Conservation (phyloP, 2,113 vertebrate genomes). For the Cyanoderma ruficeps region DNA sequence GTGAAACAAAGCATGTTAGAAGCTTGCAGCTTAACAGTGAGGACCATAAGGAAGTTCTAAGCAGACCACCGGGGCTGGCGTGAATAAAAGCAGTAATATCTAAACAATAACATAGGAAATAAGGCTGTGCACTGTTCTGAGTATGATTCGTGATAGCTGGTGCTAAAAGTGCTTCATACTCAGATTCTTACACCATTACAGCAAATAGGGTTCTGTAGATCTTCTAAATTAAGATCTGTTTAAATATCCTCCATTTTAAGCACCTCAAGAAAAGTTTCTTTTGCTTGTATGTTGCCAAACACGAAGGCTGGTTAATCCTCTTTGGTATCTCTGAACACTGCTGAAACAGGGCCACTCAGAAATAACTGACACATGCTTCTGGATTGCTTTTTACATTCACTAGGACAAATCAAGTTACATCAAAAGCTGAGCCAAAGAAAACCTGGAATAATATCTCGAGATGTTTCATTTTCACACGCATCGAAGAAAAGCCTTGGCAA, state of each 20-base stretch:
- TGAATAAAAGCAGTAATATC: background rate
- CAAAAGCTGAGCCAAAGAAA: background rate
- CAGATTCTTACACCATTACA: background rate
- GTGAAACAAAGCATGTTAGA: background rate
- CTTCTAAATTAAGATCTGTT: background rate
- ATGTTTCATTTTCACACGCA: background rate
- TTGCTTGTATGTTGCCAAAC: background rate
- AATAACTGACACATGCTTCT: background rate
- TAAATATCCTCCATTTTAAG: background rate
- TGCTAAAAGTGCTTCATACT: background rate
- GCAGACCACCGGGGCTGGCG: background rate
- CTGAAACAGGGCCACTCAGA: background rate
- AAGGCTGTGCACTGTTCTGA: background rate
- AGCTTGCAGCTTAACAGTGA: background rate
- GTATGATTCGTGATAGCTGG: background rate
- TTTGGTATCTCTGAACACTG: background rate
- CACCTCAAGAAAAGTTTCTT: background rate
- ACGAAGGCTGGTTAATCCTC: background rate
- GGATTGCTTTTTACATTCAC: background rate
- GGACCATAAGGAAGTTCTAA: background rate
- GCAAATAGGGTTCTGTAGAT: background rate
- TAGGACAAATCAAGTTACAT: background rate
- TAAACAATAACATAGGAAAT: background rate
- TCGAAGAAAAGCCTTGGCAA: background rate
- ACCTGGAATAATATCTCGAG: background rate